Evolutionary conservation across 2,113 vertebrate species (phyloP).

Genomic region (Pungitius pungitius): DNA sequence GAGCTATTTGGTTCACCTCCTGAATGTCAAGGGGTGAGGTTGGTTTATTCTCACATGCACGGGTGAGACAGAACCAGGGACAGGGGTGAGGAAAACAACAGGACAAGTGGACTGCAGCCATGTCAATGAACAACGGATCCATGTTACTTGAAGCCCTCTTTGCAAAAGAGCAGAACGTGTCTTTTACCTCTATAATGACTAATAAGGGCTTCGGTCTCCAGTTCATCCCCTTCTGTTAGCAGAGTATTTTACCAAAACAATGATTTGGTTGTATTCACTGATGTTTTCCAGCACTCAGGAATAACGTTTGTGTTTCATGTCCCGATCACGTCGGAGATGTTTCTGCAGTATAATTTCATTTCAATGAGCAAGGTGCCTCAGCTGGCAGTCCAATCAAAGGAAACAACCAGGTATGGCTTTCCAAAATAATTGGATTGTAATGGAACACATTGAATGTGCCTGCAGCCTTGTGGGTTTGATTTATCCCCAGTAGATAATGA

Average conservation of each 20-base stretch:
- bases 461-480: constrained; percentile 31
- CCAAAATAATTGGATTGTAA: constrained; percentile 67
- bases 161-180: not conserved
- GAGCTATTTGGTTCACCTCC: constrained; percentile 19
- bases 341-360: constrained; percentile 27
- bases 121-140: not conserved
- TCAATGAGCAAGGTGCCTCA: constrained; percentile 47
- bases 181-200: not conserved
- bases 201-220: not conserved
- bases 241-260: constrained; percentile 13
- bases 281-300: constrained; percentile 13
- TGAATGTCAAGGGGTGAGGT: not conserved
- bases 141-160: not conserved
- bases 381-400: constrained; percentile 65
- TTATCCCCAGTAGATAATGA: constrained; percentile 30
- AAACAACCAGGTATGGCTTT: constrained; percentile 46
- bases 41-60: not conserved
- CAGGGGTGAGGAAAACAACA: not conserved
- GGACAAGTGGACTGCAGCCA: not conserved
- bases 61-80: constrained; percentile 5
- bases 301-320: not conserved
- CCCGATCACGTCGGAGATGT: not conserved
- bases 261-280: not conserved
- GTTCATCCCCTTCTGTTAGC: not conserved
- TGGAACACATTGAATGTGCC: constrained; percentile 52